Evolutionary conservation across 2,113 vertebrate genomes (phyloP).

Genomic region (western clawed frog (Xenopus tropicalis)): DNA sequence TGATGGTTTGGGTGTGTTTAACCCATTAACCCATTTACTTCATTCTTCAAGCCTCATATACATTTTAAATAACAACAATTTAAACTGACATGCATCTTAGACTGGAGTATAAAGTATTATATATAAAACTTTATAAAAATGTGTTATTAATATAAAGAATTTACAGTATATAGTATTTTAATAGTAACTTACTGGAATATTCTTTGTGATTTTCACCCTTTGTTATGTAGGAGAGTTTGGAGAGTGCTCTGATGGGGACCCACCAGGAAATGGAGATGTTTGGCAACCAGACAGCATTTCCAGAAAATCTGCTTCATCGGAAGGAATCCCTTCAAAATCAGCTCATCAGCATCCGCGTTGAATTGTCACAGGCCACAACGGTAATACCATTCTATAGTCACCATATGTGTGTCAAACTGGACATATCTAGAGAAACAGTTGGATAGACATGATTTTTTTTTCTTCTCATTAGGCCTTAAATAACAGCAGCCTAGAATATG

Average conservation of each 20-base stretch:
- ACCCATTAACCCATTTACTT: no score
- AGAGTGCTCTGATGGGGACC: constrained; percentile 87
- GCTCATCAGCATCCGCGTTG: constrained; percentile 89
- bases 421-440: not conserved
- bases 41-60: no score
- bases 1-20: no score
- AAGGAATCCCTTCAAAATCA: constrained; percentile 93
- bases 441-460: not conserved
- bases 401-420: not conserved
- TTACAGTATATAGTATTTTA: no score
- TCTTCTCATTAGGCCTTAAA: constrained; percentile 73
- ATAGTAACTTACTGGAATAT: no score
- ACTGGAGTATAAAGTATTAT: no score
- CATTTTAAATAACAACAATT: no score
- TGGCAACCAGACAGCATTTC: constrained; percentile 73
- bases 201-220: not conserved
- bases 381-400: constrained; percentile 56
- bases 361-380: constrained; percentile 90
- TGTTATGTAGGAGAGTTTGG: constrained; percentile 80
- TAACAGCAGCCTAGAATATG: constrained; percentile 81
- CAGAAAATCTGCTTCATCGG: constrained; percentile 83
- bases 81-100: no score
- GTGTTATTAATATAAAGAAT: no score
- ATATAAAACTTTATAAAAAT: no score
- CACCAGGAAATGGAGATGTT: constrained; percentile 95